A percentile compares a stretch with the other conserved stretches of the same genome.
phyloP scores from a whole-genome alignment of 2,113 vertebrate genomes.

The Oostethus manadensis region DNA sequence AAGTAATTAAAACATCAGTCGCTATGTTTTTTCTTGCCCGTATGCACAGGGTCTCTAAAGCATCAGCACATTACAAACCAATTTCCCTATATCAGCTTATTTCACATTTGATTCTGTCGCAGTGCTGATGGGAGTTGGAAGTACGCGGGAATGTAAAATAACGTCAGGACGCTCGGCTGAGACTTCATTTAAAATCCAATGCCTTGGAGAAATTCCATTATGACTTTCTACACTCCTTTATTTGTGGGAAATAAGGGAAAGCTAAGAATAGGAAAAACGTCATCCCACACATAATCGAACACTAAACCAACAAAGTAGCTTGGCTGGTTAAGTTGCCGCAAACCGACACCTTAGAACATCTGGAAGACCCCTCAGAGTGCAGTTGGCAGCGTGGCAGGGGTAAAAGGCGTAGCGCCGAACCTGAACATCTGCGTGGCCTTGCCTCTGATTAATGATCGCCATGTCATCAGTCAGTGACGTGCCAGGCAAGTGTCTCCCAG shows the following conservation, averaged over 20 bases:
- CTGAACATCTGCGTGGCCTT: slow-evolving; percentile 54
- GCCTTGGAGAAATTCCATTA: slow-evolving; percentile 93
- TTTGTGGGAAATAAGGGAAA: slow-evolving; percentile 80
- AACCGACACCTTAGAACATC: slow-evolving; percentile 65
- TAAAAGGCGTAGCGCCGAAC: slow-evolving; percentile 45
- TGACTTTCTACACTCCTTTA: slow-evolving; percentile 76
- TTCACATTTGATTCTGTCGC: slow-evolving; percentile 94
- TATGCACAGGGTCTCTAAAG: slow-evolving; percentile 77
- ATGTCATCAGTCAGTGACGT: slow-evolving; percentile 2
- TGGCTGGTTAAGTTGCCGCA: slow-evolving; percentile 20
- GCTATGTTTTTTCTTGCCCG: slow-evolving; percentile 47
- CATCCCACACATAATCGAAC: slow-evolving; percentile 24
- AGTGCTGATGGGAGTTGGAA: slow-evolving; percentile 94
- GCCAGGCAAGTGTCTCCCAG: no score
- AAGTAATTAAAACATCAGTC: slow-evolving; percentile 76
- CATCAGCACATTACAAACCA: slow-evolving; percentile 95
- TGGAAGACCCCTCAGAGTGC: slow-evolving; percentile 56
- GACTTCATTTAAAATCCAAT: slow-evolving; percentile 99
- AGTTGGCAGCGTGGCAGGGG: slow-evolving; percentile 54
- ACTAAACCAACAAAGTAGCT: slow-evolving; percentile 21
- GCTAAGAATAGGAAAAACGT: slow-evolving; percentile 68
- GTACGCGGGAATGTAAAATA: slow-evolving; percentile 95
- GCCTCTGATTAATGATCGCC: slow-evolving; percentile 7
- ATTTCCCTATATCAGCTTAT: slow-evolving; percentile 97
- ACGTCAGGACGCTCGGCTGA: slow-evolving; percentile 89